phyloP scores from a whole-genome alignment of 2,113 vertebrate genomes.

The Martes martes region DNA sequence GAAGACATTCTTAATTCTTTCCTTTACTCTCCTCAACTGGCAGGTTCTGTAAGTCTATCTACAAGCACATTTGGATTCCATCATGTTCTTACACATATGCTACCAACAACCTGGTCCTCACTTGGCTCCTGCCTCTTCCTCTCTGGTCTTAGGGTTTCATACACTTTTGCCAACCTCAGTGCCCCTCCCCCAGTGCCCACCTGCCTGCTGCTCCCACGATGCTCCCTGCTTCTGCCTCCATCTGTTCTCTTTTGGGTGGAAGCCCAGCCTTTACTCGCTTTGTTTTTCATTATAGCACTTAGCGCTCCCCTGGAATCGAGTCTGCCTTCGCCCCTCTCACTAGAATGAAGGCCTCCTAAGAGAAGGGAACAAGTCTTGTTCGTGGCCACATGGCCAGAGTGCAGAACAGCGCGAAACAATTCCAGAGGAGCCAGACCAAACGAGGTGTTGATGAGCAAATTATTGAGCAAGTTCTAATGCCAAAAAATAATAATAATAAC shows the following conservation, averaged over 20 bases:
- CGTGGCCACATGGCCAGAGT: background rate
- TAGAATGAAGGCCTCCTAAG: background rate
- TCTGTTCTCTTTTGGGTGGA: background rate
- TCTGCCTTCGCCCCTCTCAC: background rate
- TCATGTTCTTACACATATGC: background rate
- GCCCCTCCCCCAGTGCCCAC: background rate
- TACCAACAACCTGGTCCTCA: background rate
- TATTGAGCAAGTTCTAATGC: background rate
- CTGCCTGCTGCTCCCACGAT: background rate
- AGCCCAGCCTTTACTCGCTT: background rate
- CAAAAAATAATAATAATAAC: background rate
- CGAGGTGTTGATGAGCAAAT: background rate
- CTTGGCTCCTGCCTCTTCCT: background rate
- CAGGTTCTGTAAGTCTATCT: background rate
- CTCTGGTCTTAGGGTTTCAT: background rate
- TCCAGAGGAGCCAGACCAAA: background rate
- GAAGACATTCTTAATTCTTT: background rate
- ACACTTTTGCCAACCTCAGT: background rate
- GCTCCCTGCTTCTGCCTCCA: background rate
- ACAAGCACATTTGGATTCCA: background rate
- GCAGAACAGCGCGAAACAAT: background rate
- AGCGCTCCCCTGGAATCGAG: background rate
- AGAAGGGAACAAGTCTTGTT: background rate
- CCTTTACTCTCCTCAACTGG: background rate
- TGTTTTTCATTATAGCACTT: background rate